These are phyloP conservation scores for Dendrolimus punctatus DNA, from an alignment of 1,140 invertebrate species.

Conservation along the genomic window DNA sequence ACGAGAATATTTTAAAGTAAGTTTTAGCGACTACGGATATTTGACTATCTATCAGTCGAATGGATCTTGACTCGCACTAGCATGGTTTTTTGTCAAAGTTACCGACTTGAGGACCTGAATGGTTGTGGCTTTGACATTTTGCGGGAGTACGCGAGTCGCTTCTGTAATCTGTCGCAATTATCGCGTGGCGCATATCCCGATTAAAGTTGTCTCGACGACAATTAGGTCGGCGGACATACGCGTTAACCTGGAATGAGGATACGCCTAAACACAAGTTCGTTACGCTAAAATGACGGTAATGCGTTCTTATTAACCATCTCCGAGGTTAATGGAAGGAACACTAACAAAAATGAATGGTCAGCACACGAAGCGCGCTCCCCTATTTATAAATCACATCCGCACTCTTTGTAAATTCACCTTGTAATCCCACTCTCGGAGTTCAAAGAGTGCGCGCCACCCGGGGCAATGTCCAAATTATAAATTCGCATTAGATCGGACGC, in stretches of 20 bases:
- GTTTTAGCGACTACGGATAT: no score
- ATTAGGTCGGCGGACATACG: constrained; percentile 68
- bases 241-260: constrained; percentile 68
- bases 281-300: constrained; percentile 41
- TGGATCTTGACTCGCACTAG: no score
- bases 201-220: constrained; percentile 58
- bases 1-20: no score
- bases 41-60: no score
- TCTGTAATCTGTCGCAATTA: constrained; percentile 62
- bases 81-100: no score
- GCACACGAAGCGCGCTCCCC: constrained; percentile 29
- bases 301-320: constrained; percentile 39
- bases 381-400: constrained; percentile 57
- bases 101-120: not conserved
- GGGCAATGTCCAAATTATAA: constrained; percentile 71
- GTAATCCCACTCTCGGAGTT: constrained; percentile 47
- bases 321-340: constrained; percentile 36
- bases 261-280: constrained; percentile 60
- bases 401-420: constrained; percentile 60
- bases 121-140: constrained; percentile 1
- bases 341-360: constrained; percentile 35
- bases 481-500: constrained; percentile 71
- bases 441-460: constrained; percentile 53
- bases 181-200: constrained; percentile 66
- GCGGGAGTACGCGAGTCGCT: constrained; percentile 10